Evolutionary conservation across 2,888 invertebrate species (phyloP).

Genomic region (Macropis europaea): DNA sequence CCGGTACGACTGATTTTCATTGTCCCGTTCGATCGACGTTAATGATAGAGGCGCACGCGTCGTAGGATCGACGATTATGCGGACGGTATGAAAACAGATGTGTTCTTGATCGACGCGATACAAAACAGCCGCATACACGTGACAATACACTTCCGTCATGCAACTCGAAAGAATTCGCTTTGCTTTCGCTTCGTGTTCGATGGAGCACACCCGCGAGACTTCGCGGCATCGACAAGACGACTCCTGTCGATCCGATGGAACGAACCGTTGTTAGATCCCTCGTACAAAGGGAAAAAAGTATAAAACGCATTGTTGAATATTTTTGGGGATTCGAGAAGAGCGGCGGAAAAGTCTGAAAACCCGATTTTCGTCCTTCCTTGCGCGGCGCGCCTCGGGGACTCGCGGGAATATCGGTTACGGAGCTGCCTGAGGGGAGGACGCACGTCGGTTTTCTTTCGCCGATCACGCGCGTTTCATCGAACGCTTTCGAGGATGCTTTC

Average conservation of each 20-base stretch:
- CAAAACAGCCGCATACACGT: constrained; percentile 33
- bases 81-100: neutral
- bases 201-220: neutral
- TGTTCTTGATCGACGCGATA: constrained; percentile 38
- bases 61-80: neutral
- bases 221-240: neutral
- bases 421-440: no score
- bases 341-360: constrained; percentile 15
- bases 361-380: no score
- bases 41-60: no score
- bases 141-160: constrained; percentile 53
- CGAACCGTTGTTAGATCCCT: constrained; percentile 61
- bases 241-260: constrained; percentile 24
- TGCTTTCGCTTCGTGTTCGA: constrained; percentile 29
- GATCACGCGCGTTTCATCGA: no score
- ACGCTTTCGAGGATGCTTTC: no score
- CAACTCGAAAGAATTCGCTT: constrained; percentile 24
- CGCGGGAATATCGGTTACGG: no score
- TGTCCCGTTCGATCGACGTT: no score
- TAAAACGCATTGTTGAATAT: constrained; percentile 70
- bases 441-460: no score
- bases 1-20: no score
- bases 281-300: constrained; percentile 5
- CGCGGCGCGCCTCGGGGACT: no score
- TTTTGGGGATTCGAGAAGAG: constrained; percentile 60